These are phyloP conservation scores for Hirundo rustica DNA, from an alignment of 2,797 vertebrate genomes.

Conservation along the genomic window DNA sequence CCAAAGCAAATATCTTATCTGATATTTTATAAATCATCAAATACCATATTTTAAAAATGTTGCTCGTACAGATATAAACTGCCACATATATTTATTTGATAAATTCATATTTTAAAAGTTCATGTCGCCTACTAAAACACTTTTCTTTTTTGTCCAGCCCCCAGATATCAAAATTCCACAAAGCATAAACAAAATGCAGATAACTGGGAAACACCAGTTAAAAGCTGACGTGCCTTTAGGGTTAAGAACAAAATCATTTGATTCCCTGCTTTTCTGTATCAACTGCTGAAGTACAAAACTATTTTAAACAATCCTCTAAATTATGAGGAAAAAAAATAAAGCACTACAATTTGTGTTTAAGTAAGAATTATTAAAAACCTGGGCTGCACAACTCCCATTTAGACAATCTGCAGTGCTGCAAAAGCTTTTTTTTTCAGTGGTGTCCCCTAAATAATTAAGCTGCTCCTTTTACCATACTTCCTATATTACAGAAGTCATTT, in stretches of 20 bases:
- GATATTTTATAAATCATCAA: conserved; percentile 64
- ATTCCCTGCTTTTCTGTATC: not conserved
- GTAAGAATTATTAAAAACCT: conserved; percentile 50
- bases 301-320: conserved; percentile 12
- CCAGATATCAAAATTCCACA: not conserved
- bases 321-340: not conserved
- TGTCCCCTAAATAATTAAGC: conserved; percentile 83
- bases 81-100: conserved; percentile 61
- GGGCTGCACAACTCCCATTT: conserved; percentile 43
- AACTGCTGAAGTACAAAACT: not conserved
- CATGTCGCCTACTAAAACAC: conserved; percentile 27
- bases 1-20: conserved; percentile 69
- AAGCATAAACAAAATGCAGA: conserved; percentile 10
- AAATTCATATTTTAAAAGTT: conserved; percentile 56
- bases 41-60: conserved; percentile 51
- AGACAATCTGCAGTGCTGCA: conserved; percentile 73
- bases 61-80: not conserved
- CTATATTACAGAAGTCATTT: conserved; percentile 81
- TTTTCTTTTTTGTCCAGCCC: not conserved
- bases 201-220: conserved; percentile 17
- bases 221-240: not conserved
- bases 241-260: not conserved
- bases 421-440: conserved; percentile 75
- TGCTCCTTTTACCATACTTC: conserved; percentile 81
- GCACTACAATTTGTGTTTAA: conserved; percentile 33